Evolutionary conservation across 2,113 vertebrate species (phyloP), one percentile per base, ranked within the genome.

Genomic region (Triplophysa tibetana): DNA sequence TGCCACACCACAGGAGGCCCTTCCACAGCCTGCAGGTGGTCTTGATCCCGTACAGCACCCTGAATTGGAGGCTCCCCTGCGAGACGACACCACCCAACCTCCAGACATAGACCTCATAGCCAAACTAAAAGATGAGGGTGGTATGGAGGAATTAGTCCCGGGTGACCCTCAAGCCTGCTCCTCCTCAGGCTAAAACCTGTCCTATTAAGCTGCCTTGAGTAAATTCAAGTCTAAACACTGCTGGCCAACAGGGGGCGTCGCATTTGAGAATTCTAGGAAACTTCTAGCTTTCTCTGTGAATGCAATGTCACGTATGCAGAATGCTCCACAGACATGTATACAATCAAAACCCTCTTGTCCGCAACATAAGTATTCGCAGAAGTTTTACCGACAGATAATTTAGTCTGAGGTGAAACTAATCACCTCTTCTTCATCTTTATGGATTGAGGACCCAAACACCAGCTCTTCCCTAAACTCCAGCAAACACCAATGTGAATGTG

Each of bases 401-500:
- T 17, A 19, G 17, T 19, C 17, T 19, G 52, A 56, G 9, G 48
- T 54, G 48, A 54, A 69, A 70, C 17, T n/a, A 4, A 62, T 23
- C 41, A 60, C 60, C 54, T 24, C 16, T 21, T 43, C 1, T 33
- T 26, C 21, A 24, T 77, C 67, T 68, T 10, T n/a, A 56, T n/a
- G 19, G n/a, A 58, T 58, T 58, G 54, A 19, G 21, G 56, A 56
- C 58, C 24, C 33, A 63, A 64, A 67, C 64, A 43, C 63, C 78
- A 75, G 41, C 52, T 66, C 8, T 33, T 33, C 70, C 23, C 63
- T 17, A 75, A 61, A 43, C 2, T 73, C 56, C 68, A 81, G 67
- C 75, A 38, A 60, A 26, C 43, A 58, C 33, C 61, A 65, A 64
- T 29, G 61, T 81, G 80, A 82, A 79, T 85, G 70, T 82, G 76